These are phyloP conservation scores for Sebastes oblongus DNA, from an alignment of 2,797 vertebrate species.

Conservation along the genomic window DNA sequence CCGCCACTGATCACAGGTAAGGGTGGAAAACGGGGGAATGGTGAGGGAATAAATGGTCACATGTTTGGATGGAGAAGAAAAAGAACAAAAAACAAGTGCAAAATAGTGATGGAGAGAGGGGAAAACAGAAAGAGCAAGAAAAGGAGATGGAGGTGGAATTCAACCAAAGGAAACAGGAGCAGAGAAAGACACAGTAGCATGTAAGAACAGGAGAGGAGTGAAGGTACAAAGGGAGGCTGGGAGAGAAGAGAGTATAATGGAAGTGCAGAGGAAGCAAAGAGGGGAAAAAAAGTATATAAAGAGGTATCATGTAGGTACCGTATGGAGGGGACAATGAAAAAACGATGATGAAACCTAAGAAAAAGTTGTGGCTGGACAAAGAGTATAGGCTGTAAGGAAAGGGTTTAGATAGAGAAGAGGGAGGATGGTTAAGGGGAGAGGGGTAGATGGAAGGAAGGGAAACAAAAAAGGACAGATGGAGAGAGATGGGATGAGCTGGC, in stretches of 20 bases:
- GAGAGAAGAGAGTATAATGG: neutral
- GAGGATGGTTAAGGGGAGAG: neutral
- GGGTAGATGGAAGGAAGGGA: slow-evolving; percentile 11
- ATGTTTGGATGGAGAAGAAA: neutral
- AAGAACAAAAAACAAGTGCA: neutral
- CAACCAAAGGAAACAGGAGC: neutral
- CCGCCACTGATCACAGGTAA: neutral
- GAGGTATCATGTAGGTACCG: neutral
- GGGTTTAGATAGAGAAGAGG: neutral
- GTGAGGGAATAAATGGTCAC: neutral
- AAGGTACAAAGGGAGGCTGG: slow-evolving; percentile 1
- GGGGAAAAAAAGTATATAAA: neutral
- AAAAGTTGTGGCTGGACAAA: neutral
- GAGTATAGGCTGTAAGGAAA: neutral
- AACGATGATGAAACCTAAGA: neutral
- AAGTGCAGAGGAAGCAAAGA: neutral
- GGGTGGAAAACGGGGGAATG: neutral
- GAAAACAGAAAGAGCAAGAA: neutral
- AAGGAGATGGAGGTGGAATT: neutral
- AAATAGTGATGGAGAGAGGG: neutral
- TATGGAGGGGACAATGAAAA: neutral
- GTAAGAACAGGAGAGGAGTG: neutral
- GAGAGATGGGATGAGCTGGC: slow-evolving; percentile 40
- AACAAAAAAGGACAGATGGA: slow-evolving; percentile 45
- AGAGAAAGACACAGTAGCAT: neutral